Evolutionary conservation across 2,797 vertebrate species (phyloP).

Genomic region (Allobates femoralis): DNA sequence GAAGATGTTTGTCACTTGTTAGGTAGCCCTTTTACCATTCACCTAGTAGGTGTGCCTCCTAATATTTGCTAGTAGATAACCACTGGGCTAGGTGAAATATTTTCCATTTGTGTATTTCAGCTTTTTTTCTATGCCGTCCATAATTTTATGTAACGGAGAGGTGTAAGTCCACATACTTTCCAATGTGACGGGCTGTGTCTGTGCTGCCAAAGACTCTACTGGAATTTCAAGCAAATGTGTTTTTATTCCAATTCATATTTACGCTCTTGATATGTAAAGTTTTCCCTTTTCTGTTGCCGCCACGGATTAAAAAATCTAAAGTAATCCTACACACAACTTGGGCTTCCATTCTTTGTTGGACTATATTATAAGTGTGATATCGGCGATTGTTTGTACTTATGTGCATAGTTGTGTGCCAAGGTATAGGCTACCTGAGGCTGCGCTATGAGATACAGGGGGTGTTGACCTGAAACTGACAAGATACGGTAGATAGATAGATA

Average conservation of each 20-base stretch:
- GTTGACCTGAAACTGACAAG: no score
- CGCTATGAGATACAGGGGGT: no score
- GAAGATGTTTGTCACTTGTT: background rate
- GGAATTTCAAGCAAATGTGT: background rate
- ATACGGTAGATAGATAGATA: no score
- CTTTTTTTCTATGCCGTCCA: background rate
- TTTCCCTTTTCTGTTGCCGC: background rate
- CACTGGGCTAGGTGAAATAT: background rate
- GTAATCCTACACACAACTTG: background rate
- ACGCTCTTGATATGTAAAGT: background rate
- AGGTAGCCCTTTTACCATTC: background rate
- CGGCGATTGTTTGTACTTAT: background rate
- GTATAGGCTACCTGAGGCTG: background rate
- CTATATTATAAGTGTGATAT: background rate
- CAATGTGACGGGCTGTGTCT: background rate
- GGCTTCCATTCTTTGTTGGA: background rate
- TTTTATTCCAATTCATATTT: background rate
- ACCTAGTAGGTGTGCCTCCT: background rate
- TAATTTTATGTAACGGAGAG: background rate
- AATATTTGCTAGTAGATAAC: conserved; percentile 9
- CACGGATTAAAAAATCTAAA: background rate
- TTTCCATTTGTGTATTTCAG: background rate
- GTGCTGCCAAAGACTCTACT: background rate
- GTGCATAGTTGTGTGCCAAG: background rate
- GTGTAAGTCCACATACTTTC: conserved; percentile 18